Evolutionary conservation across 2,113 vertebrate genomes (phyloP), one percentile per base, ranked within the genome.

Genomic region (Sinosuthora webbiana): DNA sequence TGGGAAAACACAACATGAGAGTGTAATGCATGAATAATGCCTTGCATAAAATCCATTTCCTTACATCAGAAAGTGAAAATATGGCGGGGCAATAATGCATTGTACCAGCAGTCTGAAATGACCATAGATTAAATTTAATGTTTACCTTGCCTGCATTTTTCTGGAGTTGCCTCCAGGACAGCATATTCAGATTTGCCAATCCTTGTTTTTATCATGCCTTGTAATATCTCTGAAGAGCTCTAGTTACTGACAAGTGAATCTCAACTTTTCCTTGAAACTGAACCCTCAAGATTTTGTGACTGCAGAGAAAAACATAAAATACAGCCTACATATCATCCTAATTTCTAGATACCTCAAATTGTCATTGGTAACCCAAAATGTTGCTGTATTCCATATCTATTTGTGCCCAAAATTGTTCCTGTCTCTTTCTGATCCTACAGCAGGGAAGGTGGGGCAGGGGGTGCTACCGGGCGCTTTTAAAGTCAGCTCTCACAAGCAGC

Each of bases 391-490:
- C 22, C 4, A 0, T 37, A 45, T 7, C 27, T 33, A 37, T 28
- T 33, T 52, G 44, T 18, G 37, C 11, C 21, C 27, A 25, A 22
- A 59, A 68, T 22, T 31, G 53, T 23, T 87, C 11, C 63, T 59
- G 25, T 50, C 37, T 37, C 25, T 31, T 35, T 68, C 27, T 44
- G 53, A 59, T 7, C 6, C 17, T 27, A 39, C 14, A 59, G 44
- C 11, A 0, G 2, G 7, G 22, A 37, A 33, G 21, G 13, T 52
- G 22, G 13, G 5, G 4, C 1, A 0, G 6, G 1, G 14, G 7
- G 1, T 37, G 17, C 9, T 59, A 15, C 9, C 0, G 0, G 7
- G 17, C 0, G 0, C 53, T 33, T 68, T 52, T 22, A 2, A 50
- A 59, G 9, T 33, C 2, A 1, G 5, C 14, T 44, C 22, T 44